Evolutionary conservation across 2,888 invertebrate species (phyloP), one percentile per base, ranked within the genome.

Genomic region (Acanthopleura granulata): DNA sequence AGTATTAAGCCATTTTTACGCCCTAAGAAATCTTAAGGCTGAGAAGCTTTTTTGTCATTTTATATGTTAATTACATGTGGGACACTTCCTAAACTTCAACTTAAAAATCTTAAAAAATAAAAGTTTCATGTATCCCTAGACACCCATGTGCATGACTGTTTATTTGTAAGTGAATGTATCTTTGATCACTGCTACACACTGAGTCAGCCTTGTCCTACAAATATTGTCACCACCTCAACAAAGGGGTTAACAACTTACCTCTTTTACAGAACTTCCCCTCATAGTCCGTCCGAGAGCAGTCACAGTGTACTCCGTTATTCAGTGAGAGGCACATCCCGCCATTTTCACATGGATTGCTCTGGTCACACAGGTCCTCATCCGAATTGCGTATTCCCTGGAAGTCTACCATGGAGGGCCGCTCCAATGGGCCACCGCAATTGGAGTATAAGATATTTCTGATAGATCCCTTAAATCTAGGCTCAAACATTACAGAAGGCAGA

Each of bases 281-380:
- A 90, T 95, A 98, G 91, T 98, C 97, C 27, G 96, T 94, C 87
- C 95, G 95, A 49, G 96, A 93, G 90, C 98, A 99, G 92, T 99
- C 97, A 92, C 98, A 98, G 88, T 96, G 94, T 69, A 97, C 95
- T 27, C 98, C 98, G 80, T 95, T 95, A 91, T 98, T 97, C 4
- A 97, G 97, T 84, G 96, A 96, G 92, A 97, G 96, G 92, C 98
- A 99, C 84, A 96, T 95, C 22, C 98, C 98, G 4, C 96, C 96
- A 87, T 98, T 96, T 89, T 96, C 95, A 91, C 98, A 99, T 0
- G 97, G 97, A 91, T 97, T 86, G 85, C 88, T 82, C 49, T 80
- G 75, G 70, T 83, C 80, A 78, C 88, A 88, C 22, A 80, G 75
- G 73, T 87, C 86, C 57, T 79, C 78, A 49, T 80, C 80, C 16